Conservation (phyloP, 2,888 invertebrate genomes). For the Hirtodrosophila trivittata region DNA sequence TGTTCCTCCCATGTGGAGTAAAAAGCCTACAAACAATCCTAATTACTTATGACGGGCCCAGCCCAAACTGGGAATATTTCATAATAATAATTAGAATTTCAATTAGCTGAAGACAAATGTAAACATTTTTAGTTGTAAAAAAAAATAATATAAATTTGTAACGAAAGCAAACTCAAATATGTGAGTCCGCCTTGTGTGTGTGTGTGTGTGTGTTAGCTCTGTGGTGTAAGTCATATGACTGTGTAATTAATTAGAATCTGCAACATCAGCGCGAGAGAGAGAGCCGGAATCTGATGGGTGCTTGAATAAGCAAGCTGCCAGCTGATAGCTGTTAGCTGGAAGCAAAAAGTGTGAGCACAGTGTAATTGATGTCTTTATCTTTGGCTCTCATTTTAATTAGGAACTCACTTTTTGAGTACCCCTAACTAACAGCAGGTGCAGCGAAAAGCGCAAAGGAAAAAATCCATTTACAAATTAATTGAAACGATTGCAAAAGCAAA, state of each 20-base stretch:
- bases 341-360: constrained; percentile 22
- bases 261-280: constrained; percentile 47
- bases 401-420: constrained; percentile 13
- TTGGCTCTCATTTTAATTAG: constrained; percentile 51
- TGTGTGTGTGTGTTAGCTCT: constrained; percentile 1
- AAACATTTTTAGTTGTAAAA: constrained; percentile 44
- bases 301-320: constrained; percentile 19
- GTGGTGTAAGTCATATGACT: constrained; percentile 32
- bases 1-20: too few species aligned
- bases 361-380: constrained; percentile 62
- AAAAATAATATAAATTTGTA: constrained; percentile 15
- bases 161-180: constrained; percentile 11
- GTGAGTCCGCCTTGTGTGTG: constrained; percentile 3
- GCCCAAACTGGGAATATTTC: constrained; percentile 1
- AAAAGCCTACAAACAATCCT: constrained; percentile 8
- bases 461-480: constrained; percentile 19
- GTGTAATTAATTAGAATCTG: constrained; percentile 66
- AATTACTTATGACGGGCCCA: constrained; percentile 29
- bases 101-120: constrained; percentile 58
- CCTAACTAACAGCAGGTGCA: constrained; percentile 33
- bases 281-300: constrained; percentile 20
- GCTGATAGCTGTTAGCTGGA: constrained; percentile 14
- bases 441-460: not conserved
- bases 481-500: constrained; percentile 27
- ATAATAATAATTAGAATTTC: constrained; percentile 55